Evolutionary conservation across 2,888 invertebrate species (phyloP).

Genomic region (Lasioglossum morio): DNA sequence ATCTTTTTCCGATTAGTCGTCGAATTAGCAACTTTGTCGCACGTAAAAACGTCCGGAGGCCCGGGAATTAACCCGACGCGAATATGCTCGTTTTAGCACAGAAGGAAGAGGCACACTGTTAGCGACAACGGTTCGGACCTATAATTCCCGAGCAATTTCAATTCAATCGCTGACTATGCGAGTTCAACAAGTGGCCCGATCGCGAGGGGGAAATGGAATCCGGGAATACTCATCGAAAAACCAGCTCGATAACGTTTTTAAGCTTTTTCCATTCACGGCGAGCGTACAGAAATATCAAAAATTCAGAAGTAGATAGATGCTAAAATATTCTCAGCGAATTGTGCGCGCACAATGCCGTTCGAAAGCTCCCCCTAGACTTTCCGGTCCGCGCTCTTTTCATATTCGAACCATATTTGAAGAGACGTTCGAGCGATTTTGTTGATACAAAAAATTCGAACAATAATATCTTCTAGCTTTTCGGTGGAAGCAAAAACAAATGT

Average conservation of each 20-base stretch:
- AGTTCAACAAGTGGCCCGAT: slow-evolving; percentile 13
- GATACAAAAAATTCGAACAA: too few relatives aligned
- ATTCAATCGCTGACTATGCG: slow-evolving; percentile 13
- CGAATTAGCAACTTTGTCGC: neutral
- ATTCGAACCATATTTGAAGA: neutral
- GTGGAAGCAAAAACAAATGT: too few relatives aligned
- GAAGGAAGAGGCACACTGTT: neutral
- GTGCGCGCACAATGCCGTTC: neutral
- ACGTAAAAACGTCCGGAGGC: neutral
- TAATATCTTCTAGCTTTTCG: too few relatives aligned
- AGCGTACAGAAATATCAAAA: neutral
- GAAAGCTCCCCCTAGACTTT: neutral
- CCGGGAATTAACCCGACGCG: neutral
- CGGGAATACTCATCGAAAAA: neutral
- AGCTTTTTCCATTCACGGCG: neutral
- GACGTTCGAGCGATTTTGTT: neutral
- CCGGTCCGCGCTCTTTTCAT: neutral
- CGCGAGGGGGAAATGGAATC: neutral
- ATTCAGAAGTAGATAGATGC: neutral
- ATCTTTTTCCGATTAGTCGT: neutral
- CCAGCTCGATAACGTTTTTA: neutral
- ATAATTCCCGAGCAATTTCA: slow-evolving; percentile 15
- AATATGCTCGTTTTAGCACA: neutral
- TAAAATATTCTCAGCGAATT: neutral
- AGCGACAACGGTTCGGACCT: neutral